These are phyloP conservation scores for Metopolophium dirhodum DNA, from an alignment of 1,140 invertebrate species.

Conservation along the genomic window DNA sequence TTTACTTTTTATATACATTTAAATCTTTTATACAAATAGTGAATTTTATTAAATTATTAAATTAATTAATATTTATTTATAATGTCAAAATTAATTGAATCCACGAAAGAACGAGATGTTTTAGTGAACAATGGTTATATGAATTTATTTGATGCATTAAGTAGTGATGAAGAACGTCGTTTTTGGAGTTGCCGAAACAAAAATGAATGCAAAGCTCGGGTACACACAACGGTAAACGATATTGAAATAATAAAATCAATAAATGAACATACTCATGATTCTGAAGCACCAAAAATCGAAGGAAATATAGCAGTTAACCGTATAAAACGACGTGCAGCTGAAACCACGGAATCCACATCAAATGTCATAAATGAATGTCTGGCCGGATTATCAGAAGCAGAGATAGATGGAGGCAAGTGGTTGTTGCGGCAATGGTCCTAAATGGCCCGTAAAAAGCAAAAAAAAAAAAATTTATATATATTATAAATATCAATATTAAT, in stretches of 20 bases:
- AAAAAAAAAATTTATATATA: no score
- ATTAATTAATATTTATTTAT: no score
- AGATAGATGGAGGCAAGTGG: background rate
- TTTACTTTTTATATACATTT: no score
- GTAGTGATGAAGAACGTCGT: background rate
- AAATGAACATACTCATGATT: background rate
- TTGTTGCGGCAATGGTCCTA: no score
- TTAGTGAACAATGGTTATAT: background rate
- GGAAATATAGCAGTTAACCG: background rate
- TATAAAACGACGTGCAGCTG: background rate
- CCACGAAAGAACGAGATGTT: no score
- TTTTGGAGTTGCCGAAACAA: background rate
- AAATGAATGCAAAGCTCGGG: background rate
- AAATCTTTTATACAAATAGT: no score
- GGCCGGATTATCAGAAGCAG: background rate
- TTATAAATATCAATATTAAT: no score
- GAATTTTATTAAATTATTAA: no score
- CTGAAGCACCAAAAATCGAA: background rate
- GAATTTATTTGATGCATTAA: background rate
- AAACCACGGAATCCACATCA: background rate
- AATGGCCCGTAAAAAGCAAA: no score
- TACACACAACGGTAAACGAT: background rate
- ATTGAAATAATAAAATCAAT: background rate
- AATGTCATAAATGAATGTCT: background rate
- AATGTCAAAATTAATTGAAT: no score